Conservation (phyloP, 2,113 vertebrate species). For the Macaca nemestrina region DNA sequence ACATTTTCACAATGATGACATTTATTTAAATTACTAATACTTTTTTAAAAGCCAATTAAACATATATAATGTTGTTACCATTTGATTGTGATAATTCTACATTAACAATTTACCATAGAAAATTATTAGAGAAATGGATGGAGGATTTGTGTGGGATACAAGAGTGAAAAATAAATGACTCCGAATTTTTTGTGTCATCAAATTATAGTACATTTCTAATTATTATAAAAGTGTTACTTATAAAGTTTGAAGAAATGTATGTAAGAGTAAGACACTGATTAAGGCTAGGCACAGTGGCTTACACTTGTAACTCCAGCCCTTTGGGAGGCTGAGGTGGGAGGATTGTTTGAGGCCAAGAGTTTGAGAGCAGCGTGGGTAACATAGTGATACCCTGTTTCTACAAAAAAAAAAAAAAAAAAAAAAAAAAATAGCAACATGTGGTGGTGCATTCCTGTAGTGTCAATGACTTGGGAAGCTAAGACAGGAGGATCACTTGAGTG, state of each 20-base stretch:
- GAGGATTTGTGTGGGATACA: background rate
- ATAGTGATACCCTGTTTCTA: no score
- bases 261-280: background rate
- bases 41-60: background rate
- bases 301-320: no score
- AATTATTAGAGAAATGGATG: background rate
- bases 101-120: background rate
- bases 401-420: no score
- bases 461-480: no score
- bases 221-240: background rate
- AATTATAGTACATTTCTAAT: background rate
- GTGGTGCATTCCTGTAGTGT: no score
- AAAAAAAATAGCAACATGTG: no score
- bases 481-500: no score
- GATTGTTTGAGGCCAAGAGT: no score
- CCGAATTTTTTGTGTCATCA: background rate
- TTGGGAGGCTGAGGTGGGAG: no score
- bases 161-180: background rate
- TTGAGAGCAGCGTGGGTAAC: no score
- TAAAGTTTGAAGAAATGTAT: background rate
- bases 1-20: background rate
- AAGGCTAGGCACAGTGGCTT: background rate
- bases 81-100: background rate
- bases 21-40: background rate
- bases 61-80: background rate